Evolutionary conservation across 2,113 vertebrate species (phyloP), one percentile per base, ranked within the genome.

Genomic region (Chloebia gouldiae): DNA sequence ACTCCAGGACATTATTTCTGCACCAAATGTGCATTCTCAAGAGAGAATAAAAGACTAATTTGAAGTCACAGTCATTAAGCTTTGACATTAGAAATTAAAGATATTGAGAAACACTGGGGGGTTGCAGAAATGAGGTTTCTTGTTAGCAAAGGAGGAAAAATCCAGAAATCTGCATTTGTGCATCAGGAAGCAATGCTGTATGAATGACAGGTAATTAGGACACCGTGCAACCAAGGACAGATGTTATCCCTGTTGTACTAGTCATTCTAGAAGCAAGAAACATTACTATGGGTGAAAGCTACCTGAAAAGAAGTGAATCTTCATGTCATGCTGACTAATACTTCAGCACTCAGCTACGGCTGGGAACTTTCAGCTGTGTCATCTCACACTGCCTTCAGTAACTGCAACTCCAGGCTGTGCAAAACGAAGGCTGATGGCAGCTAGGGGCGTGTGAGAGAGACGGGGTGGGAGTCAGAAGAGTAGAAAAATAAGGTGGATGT

Each of bases 221-320:
- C 93, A 78, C 53, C 0, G 0, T 81, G 79, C 68, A 93, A 75
- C 44, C 56, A 90, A 70, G 61, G 90, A 53, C 89, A 95, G 92
- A 90, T 96, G 93, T 63, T 40, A 66, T 53, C 81, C 87, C 24
- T 93, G 68, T 78, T 83, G 72, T 53, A 87, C 82, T 45, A 97
- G 82, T 97, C 95, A 96, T 96, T 96, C 88, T 94, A 94, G 80
- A 96, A 96, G 94, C 90, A 97, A 95, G 94, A 97, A 97, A 95
- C 93, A 95, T 71, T 94, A 96, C 94, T 92, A 82, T 91, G 90
- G 94, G 93, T 96, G 94, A 97, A 96, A 97, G 95, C 95, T 96
- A 96, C 95, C 86, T 96, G 95, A 93, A 94, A 96, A 97, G 93
- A 96, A 96, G 95, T 94, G 95, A 96, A 95, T 97, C 90, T 93